A percentile compares a stretch with the other conserved stretches of the same genome.
These are phyloP conservation scores for Eleutherodactylus coqui DNA, from an alignment of 2,797 vertebrate genomes.

Conservation along the genomic window DNA sequence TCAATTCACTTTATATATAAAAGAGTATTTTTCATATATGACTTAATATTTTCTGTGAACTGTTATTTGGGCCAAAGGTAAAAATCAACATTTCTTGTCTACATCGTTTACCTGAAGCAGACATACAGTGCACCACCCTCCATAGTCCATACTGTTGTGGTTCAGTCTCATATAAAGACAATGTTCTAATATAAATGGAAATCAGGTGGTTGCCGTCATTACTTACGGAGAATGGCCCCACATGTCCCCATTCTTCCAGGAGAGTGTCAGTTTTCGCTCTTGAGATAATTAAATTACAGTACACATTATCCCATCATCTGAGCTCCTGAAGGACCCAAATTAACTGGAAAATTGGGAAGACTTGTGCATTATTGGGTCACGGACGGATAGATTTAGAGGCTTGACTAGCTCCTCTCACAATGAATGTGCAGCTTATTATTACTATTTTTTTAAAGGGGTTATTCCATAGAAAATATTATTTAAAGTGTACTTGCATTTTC, in stretches of 20 bases:
- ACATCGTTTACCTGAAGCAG: background rate
- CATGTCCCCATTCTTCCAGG: background rate
- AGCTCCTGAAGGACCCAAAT: slow-evolving; percentile 5
- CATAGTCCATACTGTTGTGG: background rate
- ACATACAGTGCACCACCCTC: background rate
- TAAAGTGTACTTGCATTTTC: too few species aligned
- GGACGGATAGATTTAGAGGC: background rate
- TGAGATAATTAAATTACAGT: slow-evolving; percentile 9
- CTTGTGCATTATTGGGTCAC: background rate
- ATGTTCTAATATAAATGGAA: slow-evolving; percentile 6
- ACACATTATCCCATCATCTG: slow-evolving; percentile 13
- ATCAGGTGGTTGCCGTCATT: slow-evolving; percentile 1
- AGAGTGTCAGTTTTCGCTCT: background rate
- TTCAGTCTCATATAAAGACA: background rate
- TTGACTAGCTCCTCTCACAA: background rate
- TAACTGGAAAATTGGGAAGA: background rate
- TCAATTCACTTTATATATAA: background rate
- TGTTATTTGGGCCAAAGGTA: background rate
- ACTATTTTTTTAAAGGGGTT: background rate
- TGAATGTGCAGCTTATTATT: background rate
- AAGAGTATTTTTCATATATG: background rate
- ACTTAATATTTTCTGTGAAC: background rate
- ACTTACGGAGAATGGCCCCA: background rate
- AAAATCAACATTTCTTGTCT: background rate
- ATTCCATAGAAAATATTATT: too few species aligned